Conservation (phyloP, 1,140 invertebrate genomes). For the Hyposmocoma kahamanoa region DNA sequence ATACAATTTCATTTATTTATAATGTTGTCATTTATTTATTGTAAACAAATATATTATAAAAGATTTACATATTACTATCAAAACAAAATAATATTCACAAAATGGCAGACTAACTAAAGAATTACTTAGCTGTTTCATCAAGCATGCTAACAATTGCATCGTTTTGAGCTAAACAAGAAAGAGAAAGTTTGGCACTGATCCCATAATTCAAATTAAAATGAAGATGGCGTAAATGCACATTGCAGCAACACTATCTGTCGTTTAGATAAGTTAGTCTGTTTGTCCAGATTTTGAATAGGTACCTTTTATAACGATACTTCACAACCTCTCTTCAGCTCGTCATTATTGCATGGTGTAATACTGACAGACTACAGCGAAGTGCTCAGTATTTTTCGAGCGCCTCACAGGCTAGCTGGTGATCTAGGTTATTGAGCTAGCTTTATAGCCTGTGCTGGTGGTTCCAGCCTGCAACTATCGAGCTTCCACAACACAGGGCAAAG, state of each 20-base stretch:
- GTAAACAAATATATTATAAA: slow-evolving; percentile 74
- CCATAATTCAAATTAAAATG: slow-evolving; percentile 63
- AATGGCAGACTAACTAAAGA: slow-evolving; percentile 73
- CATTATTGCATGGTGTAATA: slow-evolving; percentile 49
- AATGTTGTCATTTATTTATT: slow-evolving; percentile 72
- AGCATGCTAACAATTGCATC: slow-evolving; percentile 72
- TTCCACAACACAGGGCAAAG: slow-evolving; percentile 33
- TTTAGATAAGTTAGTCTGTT: slow-evolving; percentile 62
- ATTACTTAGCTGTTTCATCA: slow-evolving; percentile 66
- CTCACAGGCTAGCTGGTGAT: no score
- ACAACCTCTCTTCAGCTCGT: slow-evolving; percentile 65
- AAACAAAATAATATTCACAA: slow-evolving; percentile 74
- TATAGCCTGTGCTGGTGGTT: slow-evolving; percentile 14
- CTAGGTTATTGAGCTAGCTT: no score
- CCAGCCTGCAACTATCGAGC: no score
- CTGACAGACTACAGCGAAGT: no score
- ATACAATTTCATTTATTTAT: slow-evolving; percentile 73
- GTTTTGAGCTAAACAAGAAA: slow-evolving; percentile 71
- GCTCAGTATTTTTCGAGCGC: no score
- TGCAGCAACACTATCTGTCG: slow-evolving; percentile 61
- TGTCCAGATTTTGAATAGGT: slow-evolving; percentile 67
- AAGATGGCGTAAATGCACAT: slow-evolving; percentile 69
- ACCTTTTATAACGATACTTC: slow-evolving; percentile 71
- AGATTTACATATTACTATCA: slow-evolving; percentile 74
- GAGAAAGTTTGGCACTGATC: slow-evolving; percentile 72